Evolutionary conservation across 2,888 invertebrate genomes (phyloP).

Genomic region (Chymomyza fuscimana): DNA sequence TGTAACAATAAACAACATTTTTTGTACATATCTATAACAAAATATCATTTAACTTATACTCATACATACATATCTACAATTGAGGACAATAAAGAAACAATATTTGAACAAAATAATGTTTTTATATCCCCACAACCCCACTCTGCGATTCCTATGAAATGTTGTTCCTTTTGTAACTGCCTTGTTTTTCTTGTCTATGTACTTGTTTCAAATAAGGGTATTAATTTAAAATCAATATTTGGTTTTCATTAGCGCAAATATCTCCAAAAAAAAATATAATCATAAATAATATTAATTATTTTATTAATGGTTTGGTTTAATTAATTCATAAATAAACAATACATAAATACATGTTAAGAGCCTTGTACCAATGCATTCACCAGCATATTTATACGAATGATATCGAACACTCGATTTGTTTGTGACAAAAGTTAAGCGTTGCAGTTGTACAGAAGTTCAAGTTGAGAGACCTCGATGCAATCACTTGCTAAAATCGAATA

Average conservation of each 20-base stretch:
- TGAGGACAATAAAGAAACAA: not conserved
- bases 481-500: too few relatives aligned
- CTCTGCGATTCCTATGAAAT: not conserved
- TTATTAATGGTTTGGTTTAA: slow-evolving; percentile 41
- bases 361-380: not conserved
- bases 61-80: not conserved
- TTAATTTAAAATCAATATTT: slow-evolving; percentile 24
- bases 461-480: too few relatives aligned
- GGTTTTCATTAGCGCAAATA: slow-evolving; percentile 28
- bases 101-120: not conserved
- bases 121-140: not conserved
- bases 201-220: slow-evolving; percentile 23
- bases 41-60: not conserved
- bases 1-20: not conserved
- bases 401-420: too few relatives aligned
- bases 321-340: slow-evolving; percentile 33
- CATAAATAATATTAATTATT: not conserved
- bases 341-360: not conserved
- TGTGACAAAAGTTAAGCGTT: too few relatives aligned
- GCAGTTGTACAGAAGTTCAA: too few relatives aligned
- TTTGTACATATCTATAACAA: slow-evolving; percentile 3
- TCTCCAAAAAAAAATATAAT: not conserved
- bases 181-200: not conserved
- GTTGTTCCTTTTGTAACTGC: not conserved
- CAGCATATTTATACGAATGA: too few relatives aligned